A percentile compares a stretch with the other conserved stretches of the same genome.
Conservation (phyloP, 92 coral and sea anemone species). For the Plumapathes pennacea region DNA sequence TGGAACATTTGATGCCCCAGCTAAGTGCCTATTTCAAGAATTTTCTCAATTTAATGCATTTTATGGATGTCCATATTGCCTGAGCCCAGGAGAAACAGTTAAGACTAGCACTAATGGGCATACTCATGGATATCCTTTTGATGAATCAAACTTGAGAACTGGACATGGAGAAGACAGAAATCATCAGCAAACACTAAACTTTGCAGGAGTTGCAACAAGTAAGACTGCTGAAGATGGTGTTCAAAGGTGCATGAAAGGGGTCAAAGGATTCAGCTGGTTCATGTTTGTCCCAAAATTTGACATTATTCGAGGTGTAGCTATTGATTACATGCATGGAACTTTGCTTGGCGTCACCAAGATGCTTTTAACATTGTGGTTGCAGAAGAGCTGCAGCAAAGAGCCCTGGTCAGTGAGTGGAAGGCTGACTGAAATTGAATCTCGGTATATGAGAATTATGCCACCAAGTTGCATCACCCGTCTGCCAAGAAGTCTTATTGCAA, state of each 20-base stretch:
- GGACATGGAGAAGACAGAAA: slow-evolving; percentile 19
- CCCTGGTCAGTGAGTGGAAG: slow-evolving; percentile 47
- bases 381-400: slow-evolving; percentile 25
- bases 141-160: slow-evolving; percentile 12
- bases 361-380: slow-evolving; percentile 37
- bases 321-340: slow-evolving; percentile 47
- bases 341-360: slow-evolving; percentile 42
- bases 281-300: slow-evolving; percentile 43
- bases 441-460: slow-evolving; percentile 23
- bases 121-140: slow-evolving; percentile 51
- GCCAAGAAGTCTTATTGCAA: slow-evolving; percentile 24
- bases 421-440: slow-evolving; percentile 11
- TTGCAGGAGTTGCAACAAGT: slow-evolving; percentile 17
- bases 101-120: slow-evolving; percentile 52
- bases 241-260: slow-evolving; percentile 15
- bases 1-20: slow-evolving; percentile 77
- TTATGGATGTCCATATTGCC: slow-evolving; percentile 60
- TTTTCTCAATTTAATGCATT: slow-evolving; percentile 61
- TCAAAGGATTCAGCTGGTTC: slow-evolving; percentile 34
- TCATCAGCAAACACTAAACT: slow-evolving; percentile 33
- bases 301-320: slow-evolving; percentile 30
- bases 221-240: slow-evolving; percentile 12
- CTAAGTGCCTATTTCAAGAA: slow-evolving; percentile 63
- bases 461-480: slow-evolving; percentile 4
- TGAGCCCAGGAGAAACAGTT: slow-evolving; percentile 52